phyloP scores from a whole-genome alignment of 2,888 invertebrate genomes.

The Iphiclides podalirius region DNA sequence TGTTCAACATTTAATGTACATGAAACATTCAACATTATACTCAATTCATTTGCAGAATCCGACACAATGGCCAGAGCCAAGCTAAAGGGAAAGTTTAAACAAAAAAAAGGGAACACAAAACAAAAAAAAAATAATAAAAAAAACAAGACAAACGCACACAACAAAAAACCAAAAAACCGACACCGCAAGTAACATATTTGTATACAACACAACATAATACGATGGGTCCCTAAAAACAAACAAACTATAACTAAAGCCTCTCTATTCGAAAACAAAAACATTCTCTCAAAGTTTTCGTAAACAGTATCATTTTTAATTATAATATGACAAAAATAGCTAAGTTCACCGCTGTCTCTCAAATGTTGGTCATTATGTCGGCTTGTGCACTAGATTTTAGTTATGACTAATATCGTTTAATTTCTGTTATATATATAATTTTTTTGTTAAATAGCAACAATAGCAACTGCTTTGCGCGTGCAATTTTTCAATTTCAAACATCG shows the following conservation, averaged over 20 bases:
- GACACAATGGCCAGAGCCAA: constrained; percentile 24
- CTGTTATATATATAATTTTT: constrained; percentile 16
- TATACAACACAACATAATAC: constrained; percentile 20
- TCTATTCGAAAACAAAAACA: constrained; percentile 9
- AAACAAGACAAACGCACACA: constrained; percentile 12
- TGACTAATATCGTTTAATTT: constrained; percentile 52
- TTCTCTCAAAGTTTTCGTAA: constrained; percentile 2
- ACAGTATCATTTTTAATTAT: not conserved
- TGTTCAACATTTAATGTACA: constrained; percentile 68
- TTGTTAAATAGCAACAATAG: constrained; percentile 52
- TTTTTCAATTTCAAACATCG: constrained; percentile 25
- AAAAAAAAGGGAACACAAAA: constrained; percentile 14
- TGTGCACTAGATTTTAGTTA: constrained; percentile 41
- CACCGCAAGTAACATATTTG: constrained; percentile 17
- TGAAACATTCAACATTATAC: constrained; percentile 49
- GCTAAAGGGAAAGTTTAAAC: not conserved
- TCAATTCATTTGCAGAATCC: constrained; percentile 31
- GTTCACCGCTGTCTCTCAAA: constrained; percentile 14
- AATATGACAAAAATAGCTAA: not conserved
- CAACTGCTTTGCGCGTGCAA: constrained; percentile 56
- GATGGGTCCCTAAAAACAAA: constrained; percentile 19
- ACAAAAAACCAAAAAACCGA: constrained; percentile 21
- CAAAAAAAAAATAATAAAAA: constrained; percentile 3
- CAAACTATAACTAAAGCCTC: constrained; percentile 24
- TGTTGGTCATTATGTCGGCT: constrained; percentile 47